Evolutionary conservation across 2,888 invertebrate species (phyloP).

Genomic region (Alitta virens): DNA sequence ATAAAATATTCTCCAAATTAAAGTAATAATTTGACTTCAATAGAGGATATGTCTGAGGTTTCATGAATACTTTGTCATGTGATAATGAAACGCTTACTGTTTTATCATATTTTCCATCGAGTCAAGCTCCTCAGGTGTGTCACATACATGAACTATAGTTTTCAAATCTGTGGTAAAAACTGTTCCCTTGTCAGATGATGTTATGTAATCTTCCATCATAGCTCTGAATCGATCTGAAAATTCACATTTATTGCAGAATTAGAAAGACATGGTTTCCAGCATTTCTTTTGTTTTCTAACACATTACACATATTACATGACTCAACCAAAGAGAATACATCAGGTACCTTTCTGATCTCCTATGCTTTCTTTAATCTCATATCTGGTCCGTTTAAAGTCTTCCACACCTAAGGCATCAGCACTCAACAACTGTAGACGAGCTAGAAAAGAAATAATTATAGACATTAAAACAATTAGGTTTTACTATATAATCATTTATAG

Average conservation of each 20-base stretch:
- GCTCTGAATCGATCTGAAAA: slow-evolving; percentile 67
- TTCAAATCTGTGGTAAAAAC: slow-evolving; percentile 84
- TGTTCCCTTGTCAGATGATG: slow-evolving; percentile 63
- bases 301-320: no score
- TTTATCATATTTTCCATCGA: slow-evolving; percentile 70
- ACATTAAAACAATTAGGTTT: no score
- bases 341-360: slow-evolving; percentile 35
- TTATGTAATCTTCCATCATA: slow-evolving; percentile 70
- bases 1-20: no score
- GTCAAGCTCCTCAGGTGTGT: slow-evolving; percentile 66
- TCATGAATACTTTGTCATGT: no score
- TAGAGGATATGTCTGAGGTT: no score
- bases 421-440: no score
- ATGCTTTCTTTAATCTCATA: slow-evolving; percentile 28
- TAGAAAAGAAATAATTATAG: no score
- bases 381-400: slow-evolving; percentile 35
- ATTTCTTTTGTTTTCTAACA: neutral
- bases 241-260: neutral
- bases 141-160: slow-evolving; percentile 73
- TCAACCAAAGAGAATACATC: neutral
- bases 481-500: no score
- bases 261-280: neutral
- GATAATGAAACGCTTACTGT: no score
- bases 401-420: slow-evolving; percentile 37
- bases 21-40: no score